Evolutionary conservation across 2,113 vertebrate species (phyloP), one percentile per base, ranked within the genome.

Genomic region (Oreotragus oreotragus): DNA sequence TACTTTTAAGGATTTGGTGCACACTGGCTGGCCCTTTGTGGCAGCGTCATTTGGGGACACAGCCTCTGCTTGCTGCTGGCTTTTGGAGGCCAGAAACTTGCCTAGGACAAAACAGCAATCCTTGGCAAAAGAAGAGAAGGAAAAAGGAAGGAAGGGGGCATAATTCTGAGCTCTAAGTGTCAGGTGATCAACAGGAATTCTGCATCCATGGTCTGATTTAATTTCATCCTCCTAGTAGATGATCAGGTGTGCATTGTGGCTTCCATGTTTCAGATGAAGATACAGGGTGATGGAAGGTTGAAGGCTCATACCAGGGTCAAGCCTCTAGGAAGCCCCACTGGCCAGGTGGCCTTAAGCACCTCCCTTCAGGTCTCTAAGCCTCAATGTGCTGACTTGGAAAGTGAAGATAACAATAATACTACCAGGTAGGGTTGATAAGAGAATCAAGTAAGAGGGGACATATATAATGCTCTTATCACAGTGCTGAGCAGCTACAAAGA

Each of bases 1-100:
- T 96, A 98, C 98, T 64, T 95, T 97, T 90, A 95, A 96, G 85
- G 84, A 89, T 91, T 97, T 86, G 88, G 83, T 88, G 94, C 60
- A 60, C 70, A 85, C 85, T 90, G 88, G 81, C 97, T 95, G 88
- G 96, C 30, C 84, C 86, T 70, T 93, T 86, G 84, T 91, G 85
- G 85, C 0, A 0, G 81, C 30, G 92, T 96, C 88, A 88, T 83
- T 66, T 96, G 88, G 84, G 94, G 95, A 96, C 60, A 21, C 28
- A 47, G 93, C 58, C 57, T 93, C 30, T 49, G 17, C 80, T 87
- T 90, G 51, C 30, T 9, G 53, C 89, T 88, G 80, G 39, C 19
- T 43, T 97, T 90, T 51, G 39, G 80, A 95, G 80, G 23, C 88
- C 73, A 96, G 90, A 84, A 62, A 36, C n/a, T 80, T 53, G 30